Evolutionary conservation across 2,797 vertebrate genomes (phyloP).

Genomic region (Glyptemys insculpta): DNA sequence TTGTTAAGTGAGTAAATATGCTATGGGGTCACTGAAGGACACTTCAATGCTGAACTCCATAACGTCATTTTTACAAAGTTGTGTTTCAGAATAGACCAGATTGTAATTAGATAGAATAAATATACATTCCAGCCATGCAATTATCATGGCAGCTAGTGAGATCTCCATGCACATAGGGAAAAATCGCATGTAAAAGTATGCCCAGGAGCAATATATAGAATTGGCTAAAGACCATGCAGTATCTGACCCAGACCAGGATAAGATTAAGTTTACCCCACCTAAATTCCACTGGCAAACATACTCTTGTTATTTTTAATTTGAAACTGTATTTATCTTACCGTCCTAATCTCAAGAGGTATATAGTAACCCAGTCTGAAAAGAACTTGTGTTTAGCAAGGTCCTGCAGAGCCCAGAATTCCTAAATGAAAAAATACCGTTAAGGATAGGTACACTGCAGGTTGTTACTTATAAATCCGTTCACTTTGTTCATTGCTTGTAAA

Average conservation of each 20-base stretch:
- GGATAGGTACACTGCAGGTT: neutral
- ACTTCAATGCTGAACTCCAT: neutral
- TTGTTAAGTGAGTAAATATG: neutral
- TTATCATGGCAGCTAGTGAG: neutral
- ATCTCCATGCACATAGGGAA: neutral
- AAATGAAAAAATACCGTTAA: constrained; percentile 46
- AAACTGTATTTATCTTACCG: constrained; percentile 54
- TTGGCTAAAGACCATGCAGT: neutral
- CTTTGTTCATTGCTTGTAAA: neutral
- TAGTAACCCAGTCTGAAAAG: constrained; percentile 83
- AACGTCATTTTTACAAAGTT: neutral
- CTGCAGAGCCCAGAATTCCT: constrained; percentile 84
- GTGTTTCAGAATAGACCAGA: neutral
- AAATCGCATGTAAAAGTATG: neutral
- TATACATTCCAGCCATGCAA: neutral
- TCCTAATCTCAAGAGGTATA: constrained; percentile 82
- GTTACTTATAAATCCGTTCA: neutral
- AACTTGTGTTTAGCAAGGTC: constrained; percentile 79
- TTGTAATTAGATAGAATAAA: neutral
- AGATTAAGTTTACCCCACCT: neutral
- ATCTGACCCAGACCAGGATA: neutral
- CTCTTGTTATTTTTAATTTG: neutral
- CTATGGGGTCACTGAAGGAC: neutral
- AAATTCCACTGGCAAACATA: neutral
- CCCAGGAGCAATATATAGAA: neutral